These are phyloP conservation scores for Mesorhabditis sp. DNA, from an alignment of 2,888 invertebrate species.

Conservation along the genomic window DNA sequence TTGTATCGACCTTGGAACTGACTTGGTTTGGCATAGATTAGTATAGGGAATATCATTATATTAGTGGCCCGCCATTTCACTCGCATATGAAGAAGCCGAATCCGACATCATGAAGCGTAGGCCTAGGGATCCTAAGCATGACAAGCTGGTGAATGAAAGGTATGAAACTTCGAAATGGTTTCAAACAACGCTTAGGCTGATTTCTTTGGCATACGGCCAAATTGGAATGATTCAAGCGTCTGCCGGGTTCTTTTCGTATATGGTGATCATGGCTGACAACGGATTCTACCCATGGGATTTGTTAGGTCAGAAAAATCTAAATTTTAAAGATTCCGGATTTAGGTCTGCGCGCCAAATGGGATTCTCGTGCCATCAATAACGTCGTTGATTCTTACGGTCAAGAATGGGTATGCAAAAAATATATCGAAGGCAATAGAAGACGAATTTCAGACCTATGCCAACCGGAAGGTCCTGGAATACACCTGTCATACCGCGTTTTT, in stretches of 20 bases:
- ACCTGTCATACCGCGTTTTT: slow-evolving; percentile 63
- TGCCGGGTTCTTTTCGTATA: slow-evolving; percentile 98
- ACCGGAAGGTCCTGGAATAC: slow-evolving; percentile 58
- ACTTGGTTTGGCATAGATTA: slow-evolving; percentile 60
- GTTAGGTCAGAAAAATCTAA: slow-evolving; percentile 64
- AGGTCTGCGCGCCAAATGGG: slow-evolving; percentile 90
- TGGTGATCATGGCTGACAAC: slow-evolving; percentile 98
- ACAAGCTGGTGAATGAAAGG: slow-evolving; percentile 74
- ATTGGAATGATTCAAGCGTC: slow-evolving; percentile 96
- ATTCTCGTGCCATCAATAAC: slow-evolving; percentile 95
- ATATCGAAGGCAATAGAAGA: too few species aligned
- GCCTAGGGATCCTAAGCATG: slow-evolving; percentile 68
- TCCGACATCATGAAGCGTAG: slow-evolving; percentile 71
- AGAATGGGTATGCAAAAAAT: slow-evolving; percentile 77
- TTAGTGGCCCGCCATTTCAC: slow-evolving; percentile 68
- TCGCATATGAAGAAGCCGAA: slow-evolving; percentile 73
- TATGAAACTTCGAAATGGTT: not conserved
- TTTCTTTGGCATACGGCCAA: slow-evolving; percentile 98
- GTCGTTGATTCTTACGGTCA: slow-evolving; percentile 95
- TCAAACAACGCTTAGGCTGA: slow-evolving; percentile 66
- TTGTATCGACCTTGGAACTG: slow-evolving; percentile 65
- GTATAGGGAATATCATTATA: not conserved
- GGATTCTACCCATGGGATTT: slow-evolving; percentile 85
- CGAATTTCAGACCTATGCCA: slow-evolving; percentile 31
- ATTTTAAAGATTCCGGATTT: not conserved